Base-by-base conservation (phyloP, 64 coral and sea anemone species). In the Porites lutea region DNA sequence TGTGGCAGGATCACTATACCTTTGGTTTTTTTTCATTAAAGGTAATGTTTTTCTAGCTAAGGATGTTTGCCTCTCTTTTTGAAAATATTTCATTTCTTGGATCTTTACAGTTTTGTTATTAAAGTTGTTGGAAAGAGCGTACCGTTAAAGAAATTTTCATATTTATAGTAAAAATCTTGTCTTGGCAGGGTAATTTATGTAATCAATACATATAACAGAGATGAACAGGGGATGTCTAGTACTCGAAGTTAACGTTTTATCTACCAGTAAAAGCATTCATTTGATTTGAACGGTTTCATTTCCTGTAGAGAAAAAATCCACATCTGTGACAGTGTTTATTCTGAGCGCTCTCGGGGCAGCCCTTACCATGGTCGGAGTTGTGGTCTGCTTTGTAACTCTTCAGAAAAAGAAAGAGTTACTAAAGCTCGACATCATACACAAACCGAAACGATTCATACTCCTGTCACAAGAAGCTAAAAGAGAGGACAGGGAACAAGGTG, bases 391-490 rank as follows among this genome's bases (percentile, higher is more conserved):
- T 61, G 37, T 79, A 37, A 86, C 83, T 46, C 82, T 86, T 13
- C 20, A 69, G n/a, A 75, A 85, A 59, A 67, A 76, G 51, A 92
- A 83, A 48, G 84, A 92, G 65, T 92, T 85, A 14, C 72, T 86
- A 21, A 92, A 92, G 59, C 84, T 92, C 15, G 91, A 83, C 19
- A 62, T 92, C 22, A 63, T 92, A 19, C 91, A 92, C 23, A 87
- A 86, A 77, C 91, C 91, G 13, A 92, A 92, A 47, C 72, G 91
- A 87, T 92, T 71, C 44, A 79, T 92, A 59, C 63, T 22, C 2
- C 59, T 74, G 6, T 59, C 91, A 7, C 74, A 73, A 22, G 86
- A 59, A 59, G 21, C 43, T 12, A 60, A 50, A 78, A 86, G 78
- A 69, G 20, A 54, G 59, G 20, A 69, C 21, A 66, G 65, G 52